phyloP scores from a whole-genome alignment of 2,888 invertebrate genomes.

The Thera britannica region DNA sequence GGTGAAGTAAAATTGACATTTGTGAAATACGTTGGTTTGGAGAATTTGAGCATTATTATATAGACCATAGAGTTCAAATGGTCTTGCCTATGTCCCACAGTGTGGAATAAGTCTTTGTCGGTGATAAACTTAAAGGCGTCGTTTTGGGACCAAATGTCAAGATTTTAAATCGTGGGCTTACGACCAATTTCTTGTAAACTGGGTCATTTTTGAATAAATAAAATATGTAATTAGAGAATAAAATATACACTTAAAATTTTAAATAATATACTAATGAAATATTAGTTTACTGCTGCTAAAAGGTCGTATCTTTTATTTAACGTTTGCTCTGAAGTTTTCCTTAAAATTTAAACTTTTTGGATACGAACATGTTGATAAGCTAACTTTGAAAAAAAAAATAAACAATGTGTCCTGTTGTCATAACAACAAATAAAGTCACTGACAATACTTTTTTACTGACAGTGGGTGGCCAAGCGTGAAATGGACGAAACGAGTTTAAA shows the following conservation, averaged over 20 bases:
- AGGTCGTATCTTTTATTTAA: too few species aligned
- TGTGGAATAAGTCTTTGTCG: slow-evolving; percentile 13
- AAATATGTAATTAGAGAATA: too few species aligned
- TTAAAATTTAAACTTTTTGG: too few species aligned
- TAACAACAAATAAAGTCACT: slow-evolving; percentile 1
- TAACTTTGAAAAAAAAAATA: too few species aligned
- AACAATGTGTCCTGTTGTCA: not conserved
- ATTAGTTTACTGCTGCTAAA: too few species aligned
- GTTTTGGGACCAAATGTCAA: slow-evolving; percentile 17
- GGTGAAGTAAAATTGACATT: slow-evolving; percentile 16
- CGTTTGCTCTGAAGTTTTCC: too few species aligned
- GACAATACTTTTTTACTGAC: slow-evolving; percentile 18
- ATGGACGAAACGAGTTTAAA: slow-evolving; percentile 22
- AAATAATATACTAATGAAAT: too few species aligned
- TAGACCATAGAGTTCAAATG: slow-evolving; percentile 2
- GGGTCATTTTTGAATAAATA: not conserved
- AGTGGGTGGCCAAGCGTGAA: slow-evolving; percentile 26
- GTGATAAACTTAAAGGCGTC: slow-evolving; percentile 18
- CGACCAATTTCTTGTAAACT: not conserved
- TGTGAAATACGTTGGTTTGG: not conserved
- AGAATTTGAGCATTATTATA: slow-evolving; percentile 10
- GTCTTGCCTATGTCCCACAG: slow-evolving; percentile 10
- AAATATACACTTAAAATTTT: too few species aligned
- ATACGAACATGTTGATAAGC: too few species aligned
- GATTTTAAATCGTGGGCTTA: slow-evolving; percentile 14